Conservation (phyloP, 2,113 vertebrate species). For the Gambusia holbrooki region DNA sequence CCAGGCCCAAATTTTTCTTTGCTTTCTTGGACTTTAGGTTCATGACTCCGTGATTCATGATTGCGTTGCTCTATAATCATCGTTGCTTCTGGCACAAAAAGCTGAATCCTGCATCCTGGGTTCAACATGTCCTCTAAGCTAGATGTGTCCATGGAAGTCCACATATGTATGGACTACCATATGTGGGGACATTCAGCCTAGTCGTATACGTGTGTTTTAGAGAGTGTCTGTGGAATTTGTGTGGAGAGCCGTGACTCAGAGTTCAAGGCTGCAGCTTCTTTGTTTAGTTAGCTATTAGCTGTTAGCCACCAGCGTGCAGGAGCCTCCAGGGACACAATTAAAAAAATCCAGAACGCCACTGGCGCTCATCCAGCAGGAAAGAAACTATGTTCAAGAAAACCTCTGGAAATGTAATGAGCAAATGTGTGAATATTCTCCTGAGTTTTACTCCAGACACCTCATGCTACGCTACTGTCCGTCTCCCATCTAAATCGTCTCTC, state of each 20-base stretch:
- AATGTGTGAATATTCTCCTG: slow-evolving; percentile 53
- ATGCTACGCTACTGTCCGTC: slow-evolving; percentile 45
- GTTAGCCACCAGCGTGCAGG: slow-evolving; percentile 48
- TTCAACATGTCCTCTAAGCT: no score
- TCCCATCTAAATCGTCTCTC: background rate
- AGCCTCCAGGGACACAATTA: slow-evolving; percentile 51
- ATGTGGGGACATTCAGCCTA: background rate
- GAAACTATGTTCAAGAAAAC: slow-evolving; percentile 11
- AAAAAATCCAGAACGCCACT: slow-evolving; percentile 63
- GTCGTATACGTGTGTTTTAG: background rate
- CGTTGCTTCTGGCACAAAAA: no score
- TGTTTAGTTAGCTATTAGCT: slow-evolving; percentile 44
- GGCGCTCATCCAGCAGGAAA: slow-evolving; percentile 40
- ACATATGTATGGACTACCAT: no score
- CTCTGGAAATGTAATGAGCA: slow-evolving; percentile 51
- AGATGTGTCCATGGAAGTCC: no score
- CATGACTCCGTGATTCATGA: no score
- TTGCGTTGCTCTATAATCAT: no score
- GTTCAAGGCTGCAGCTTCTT: slow-evolving; percentile 43
- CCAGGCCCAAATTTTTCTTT: slow-evolving; percentile 1
- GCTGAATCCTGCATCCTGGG: no score
- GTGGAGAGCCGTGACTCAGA: slow-evolving; percentile 22
- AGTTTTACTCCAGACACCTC: slow-evolving; percentile 47
- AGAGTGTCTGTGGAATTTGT: slow-evolving; percentile 10
- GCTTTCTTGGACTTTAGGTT: no score